Percentiles rank a stretch among this genome's conserved stretches.
Conservation (phyloP, 2,888 invertebrate genomes). For the Scaptomyza flava region DNA sequence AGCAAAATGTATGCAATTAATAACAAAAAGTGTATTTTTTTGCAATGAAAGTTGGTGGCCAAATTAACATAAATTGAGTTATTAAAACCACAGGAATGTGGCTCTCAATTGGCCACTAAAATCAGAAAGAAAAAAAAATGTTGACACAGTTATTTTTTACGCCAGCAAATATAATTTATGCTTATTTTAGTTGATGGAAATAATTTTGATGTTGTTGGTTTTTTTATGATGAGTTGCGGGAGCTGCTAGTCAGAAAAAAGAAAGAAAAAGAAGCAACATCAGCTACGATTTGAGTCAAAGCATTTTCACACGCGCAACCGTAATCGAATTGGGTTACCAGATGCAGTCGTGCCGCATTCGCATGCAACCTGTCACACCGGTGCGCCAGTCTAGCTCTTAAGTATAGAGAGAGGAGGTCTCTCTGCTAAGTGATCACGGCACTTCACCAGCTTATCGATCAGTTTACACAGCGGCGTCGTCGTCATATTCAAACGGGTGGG, state of each 20-base stretch:
- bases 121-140: constrained; percentile 9
- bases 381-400: constrained; percentile 33
- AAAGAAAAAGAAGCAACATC: constrained; percentile 6
- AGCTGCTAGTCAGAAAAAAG: constrained; percentile 20
- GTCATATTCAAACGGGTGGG: constrained; percentile 28
- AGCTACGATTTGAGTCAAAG: constrained; percentile 35
- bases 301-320: constrained; percentile 71
- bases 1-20: constrained; percentile 58
- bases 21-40: constrained; percentile 35
- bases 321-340: constrained; percentile 78
- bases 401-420: neutral
- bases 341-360: constrained; percentile 78
- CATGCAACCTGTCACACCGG: constrained; percentile 74
- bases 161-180: constrained; percentile 58
- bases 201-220: constrained; percentile 31
- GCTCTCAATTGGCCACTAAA: constrained; percentile 40
- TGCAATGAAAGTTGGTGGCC: constrained; percentile 59
- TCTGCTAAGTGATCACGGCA: constrained; percentile 69
- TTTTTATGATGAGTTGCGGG: constrained; percentile 58
- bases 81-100: constrained; percentile 70
- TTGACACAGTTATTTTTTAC: constrained; percentile 57
- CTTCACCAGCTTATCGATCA: constrained; percentile 74
- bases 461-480: constrained; percentile 55
- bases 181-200: constrained; percentile 60
- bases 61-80: constrained; percentile 62